Evolutionary conservation across 2,797 vertebrate species (phyloP).

Genomic region (Onychomys torridus): DNA sequence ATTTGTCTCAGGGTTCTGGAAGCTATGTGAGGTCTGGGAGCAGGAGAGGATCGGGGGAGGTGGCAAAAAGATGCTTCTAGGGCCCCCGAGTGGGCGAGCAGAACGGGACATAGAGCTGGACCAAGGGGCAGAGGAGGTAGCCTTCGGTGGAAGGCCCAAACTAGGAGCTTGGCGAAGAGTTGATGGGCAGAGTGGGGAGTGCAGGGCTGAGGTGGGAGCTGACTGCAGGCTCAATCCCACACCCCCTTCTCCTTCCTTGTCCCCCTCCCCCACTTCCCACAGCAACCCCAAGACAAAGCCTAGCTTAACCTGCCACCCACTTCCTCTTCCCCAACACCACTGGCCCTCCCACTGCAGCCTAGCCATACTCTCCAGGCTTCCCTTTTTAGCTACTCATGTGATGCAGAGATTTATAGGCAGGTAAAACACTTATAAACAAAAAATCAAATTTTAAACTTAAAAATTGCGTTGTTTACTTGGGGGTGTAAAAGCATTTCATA

Average conservation of each 20-base stretch:
- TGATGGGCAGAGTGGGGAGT: background rate
- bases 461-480: background rate
- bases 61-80: background rate
- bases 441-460: background rate
- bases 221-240: background rate
- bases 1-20: background rate
- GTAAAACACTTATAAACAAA: background rate
- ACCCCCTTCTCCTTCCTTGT: background rate
- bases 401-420: background rate
- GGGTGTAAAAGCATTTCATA: background rate
- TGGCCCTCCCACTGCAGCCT: background rate
- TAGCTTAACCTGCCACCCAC: background rate
- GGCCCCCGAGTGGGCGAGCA: background rate
- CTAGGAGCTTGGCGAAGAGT: background rate
- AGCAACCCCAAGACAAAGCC: background rate
- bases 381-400: background rate
- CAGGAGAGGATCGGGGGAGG: background rate
- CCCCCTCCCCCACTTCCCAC: background rate
- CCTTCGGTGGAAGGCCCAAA: background rate
- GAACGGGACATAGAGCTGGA: background rate
- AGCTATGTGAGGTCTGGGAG: background rate
- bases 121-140: too few species aligned
- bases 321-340: background rate
- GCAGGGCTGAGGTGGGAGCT: background rate
- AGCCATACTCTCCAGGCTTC: background rate